Evolutionary conservation across 53 echinoderm and acorn worm species (phyloP), one percentile per base, ranked within the genome.

Genomic region (Arbacia lixula): DNA sequence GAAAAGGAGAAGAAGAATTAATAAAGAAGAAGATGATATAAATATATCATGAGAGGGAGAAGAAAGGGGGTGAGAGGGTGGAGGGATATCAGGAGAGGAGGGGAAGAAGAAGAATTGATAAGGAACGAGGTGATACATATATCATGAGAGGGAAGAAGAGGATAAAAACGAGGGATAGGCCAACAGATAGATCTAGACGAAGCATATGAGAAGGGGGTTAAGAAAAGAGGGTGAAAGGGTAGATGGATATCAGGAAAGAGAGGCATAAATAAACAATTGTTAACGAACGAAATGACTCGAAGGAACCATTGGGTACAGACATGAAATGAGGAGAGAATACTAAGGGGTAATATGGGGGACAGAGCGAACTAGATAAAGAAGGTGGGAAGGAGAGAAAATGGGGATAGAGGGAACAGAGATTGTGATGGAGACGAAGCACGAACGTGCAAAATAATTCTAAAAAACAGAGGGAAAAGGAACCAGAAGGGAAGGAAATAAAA

Each of bases 151-250:
- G 46, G 46, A 14, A 10, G 14, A 8, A 46, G 46, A 46, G 14
- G 14, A 46, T 10, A 14, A 46, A 10, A 14, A 10, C 14, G 46
- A 46, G 46, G 46, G 46, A 14, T 46, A 46, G 8, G 14, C 8
- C 8, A 46, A 46, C 14, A 46, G 46, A 46, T 46, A 14, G 46
- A 10, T 8, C 8, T 8, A 14, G 46, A 14, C 8, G 46, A 46
- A 46, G 14, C 14, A 46, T 8, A 46, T 46, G 46, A 14, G 8
- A 14, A 41, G 6, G 21, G 41, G 40, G n/a, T 21, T 21, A 38
- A 25, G 25, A 38, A 68, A 24, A 68, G 36, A 68, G 19, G 41
- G 40, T 68, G 19, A 66, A 36, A 36, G 66, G 66, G n/a, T n/a
- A n/a, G n/a, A n/a, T 14, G 4, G 35, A 66, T 17, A 36, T 2